These are phyloP conservation scores for Channa striata DNA, from an alignment of 2,797 vertebrate genomes.

Conservation along the genomic window DNA sequence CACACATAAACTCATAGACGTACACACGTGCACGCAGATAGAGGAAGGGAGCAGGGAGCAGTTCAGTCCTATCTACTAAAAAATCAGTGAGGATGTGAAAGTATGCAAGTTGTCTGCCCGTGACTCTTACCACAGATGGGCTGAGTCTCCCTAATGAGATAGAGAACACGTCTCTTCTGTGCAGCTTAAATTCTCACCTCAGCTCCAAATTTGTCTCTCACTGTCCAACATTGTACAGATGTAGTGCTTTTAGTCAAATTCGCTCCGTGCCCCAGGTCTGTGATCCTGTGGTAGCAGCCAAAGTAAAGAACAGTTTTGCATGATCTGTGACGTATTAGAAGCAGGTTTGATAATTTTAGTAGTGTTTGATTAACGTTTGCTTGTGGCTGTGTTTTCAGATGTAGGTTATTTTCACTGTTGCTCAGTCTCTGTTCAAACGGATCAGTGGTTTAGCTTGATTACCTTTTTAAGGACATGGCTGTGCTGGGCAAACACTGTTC, in stretches of 20 bases:
- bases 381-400: constrained; percentile 7
- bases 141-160: constrained; percentile 80
- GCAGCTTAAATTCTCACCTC: constrained; percentile 64
- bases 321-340: neutral
- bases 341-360: neutral
- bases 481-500: constrained; percentile 45
- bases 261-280: neutral
- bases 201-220: constrained; percentile 51
- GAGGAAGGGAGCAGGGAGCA: constrained; percentile 62
- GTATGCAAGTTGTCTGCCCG: constrained; percentile 52
- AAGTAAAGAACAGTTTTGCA: neutral
- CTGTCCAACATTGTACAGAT: constrained; percentile 35
- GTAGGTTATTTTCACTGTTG: constrained; percentile 22
- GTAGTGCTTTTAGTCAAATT: constrained; percentile 11
- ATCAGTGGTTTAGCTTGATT: constrained; percentile 83
- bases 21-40: constrained; percentile 32
- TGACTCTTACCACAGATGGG: constrained; percentile 80
- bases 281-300: neutral
- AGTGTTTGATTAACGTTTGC: constrained; percentile 5
- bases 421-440: constrained; percentile 72
- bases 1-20: neutral
- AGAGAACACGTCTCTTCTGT: constrained; percentile 59
- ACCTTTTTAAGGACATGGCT: constrained; percentile 80
- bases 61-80: constrained; percentile 45
- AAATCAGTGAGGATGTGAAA: constrained; percentile 77